A percentile compares a stretch with the other conserved stretches of the same genome.
Conservation (phyloP, 2,113 vertebrate species). For the Lethenteron camtschaticum region DNA sequence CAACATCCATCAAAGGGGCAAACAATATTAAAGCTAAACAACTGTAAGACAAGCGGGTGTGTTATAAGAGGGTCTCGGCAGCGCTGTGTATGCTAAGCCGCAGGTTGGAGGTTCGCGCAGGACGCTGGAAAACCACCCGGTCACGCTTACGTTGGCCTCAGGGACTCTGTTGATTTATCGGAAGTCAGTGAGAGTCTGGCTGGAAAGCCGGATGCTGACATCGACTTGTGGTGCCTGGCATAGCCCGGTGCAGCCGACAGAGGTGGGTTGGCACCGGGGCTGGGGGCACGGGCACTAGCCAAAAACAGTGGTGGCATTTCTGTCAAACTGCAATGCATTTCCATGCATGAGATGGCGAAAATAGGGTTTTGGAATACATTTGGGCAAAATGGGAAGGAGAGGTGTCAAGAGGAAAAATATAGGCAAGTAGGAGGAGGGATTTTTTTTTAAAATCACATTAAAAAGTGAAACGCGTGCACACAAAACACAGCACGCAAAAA, state of each 20-base stretch:
- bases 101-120: background rate
- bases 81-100: background rate
- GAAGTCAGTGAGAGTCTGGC: conserved; percentile 76
- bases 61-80: background rate
- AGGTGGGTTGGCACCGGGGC: conserved; percentile 21
- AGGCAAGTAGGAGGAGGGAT: background rate
- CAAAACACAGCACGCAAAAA: too few relatives aligned
- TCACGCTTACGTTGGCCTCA: conserved; percentile 41
- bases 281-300: conserved; percentile 30
- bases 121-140: background rate
- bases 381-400: background rate
- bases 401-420: background rate
- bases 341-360: too few relatives aligned
- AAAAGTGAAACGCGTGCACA: too few relatives aligned
- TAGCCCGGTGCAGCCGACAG: conserved; percentile 31
- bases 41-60: background rate
- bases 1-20: background rate
- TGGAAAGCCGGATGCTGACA: conserved; percentile 84
- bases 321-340: conserved; percentile 14
- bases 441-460: too few relatives aligned
- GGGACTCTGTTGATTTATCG: conserved; percentile 62
- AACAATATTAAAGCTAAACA: background rate
- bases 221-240: conserved; percentile 84
- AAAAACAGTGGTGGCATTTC: conserved; percentile 51
- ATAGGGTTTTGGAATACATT: conserved; percentile 26